Base-by-base conservation (phyloP, 2,888 invertebrate species). In the Lasioglossum morio region DNA sequence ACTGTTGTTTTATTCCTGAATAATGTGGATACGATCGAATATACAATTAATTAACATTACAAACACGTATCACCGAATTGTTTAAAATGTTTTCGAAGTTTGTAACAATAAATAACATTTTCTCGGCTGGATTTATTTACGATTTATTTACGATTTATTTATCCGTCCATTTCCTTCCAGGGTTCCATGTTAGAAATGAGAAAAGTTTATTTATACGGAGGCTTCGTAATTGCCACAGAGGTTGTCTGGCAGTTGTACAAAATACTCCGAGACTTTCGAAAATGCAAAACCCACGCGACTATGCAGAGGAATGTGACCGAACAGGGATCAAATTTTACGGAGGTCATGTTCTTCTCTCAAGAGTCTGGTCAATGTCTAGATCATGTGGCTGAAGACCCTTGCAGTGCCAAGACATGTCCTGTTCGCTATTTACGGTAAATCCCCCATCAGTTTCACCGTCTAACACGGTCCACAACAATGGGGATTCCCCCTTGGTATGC, bases 261-360 rank as follows among this genome's bases (percentile, higher is more conserved):
- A 81, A 82, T 46, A 19, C 81, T 86, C 30, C 43, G 27, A 57
- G 12, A 37, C 30, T 23, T 12, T 12, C 23, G 76, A 48, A 76
- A 16, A 77, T 66, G n/a, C n/a, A 76, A 16, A 2, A 48, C 7
- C 12, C 1, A 34, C 40, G 19, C 14, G 16, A 46, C 16, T 40
- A 16, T 30, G 16, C 34, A 27, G n/a, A 12, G 10, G 30, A 10
- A 30, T 4, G 34, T 53, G 5, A 23, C 60, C 4, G 48, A 72
- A 8, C n/a, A 37, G 14, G 70, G 40, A 57, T 23, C n/a, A 77
- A 53, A 77, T 46, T 87, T 92, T 19, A 77, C 75, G 10, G 93
- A 94, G 77, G 94, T 94, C 0, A 73, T 95, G 53, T 93, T 95
- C 77, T 95, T 95, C 75, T 92, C 94, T 0, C 93, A 93, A 48